Evolutionary conservation across 2,888 invertebrate species (phyloP), one percentile per base, ranked within the genome.

Genomic region (Polydrusus pterygomalis): DNA sequence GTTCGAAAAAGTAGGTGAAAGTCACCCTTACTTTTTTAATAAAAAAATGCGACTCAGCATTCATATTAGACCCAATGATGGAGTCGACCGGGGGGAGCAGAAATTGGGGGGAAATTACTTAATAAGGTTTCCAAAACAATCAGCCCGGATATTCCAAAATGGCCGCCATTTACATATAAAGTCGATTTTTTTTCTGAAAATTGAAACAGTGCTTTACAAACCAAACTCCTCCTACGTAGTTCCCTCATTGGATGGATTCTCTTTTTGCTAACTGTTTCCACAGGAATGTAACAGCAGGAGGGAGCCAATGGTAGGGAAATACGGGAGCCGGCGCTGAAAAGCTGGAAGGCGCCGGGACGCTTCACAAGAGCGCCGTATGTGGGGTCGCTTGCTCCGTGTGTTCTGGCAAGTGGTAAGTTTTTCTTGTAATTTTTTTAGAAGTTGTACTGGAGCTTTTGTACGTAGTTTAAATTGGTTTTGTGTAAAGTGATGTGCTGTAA

Each of bases 301-400:
- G 87, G 88, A 86, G 87, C 88, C 89, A 88, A 88, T 87, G 81
- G 81, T 75, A 88, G 86, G 86, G 89, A 87, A 87, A 88, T 84
- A 88, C 84, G 87, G 86, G 88, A 89, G 90, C 89, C 90, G 79
- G 89, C 89, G 89, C 88, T 47, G 65, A 71, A 60, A 45, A 20
- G 70, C 13, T 65, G 47, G 30, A 40, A 8, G 49, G 60, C 77
- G 71, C 34, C 74, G 71, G 70, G 68, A 62, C 88, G 86, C 89
- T 87, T 88, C 85, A 88, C 88, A 89, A 89, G 89, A 88, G 88
- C 87, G 87, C 75, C 81, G 75, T 79, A 74, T 81, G 80, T 81
- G 80, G 83, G 88, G 76, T 69, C 70, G 76, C 75, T 70, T 56
- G 75, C 65, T 74, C 67, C 77, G 74, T 47, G 64, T 77, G 73